Percentiles rank a stretch among this genome's conserved stretches.
These are phyloP conservation scores for Panzeria rudis DNA, from an alignment of 2,888 invertebrate species.

Conservation along the genomic window DNA sequence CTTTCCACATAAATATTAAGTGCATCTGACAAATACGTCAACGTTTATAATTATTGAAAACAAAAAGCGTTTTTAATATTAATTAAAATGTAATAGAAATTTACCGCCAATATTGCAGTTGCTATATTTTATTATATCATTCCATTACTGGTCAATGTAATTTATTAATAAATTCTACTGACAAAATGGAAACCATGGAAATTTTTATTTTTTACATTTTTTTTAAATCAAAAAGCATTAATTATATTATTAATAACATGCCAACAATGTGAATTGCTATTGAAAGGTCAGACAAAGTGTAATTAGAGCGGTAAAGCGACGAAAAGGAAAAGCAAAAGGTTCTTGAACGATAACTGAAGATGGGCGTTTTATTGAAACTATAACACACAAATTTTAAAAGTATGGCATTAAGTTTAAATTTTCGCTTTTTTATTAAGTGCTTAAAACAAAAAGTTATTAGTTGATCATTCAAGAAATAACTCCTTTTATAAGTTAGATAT, in stretches of 20 bases:
- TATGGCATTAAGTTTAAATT: neutral
- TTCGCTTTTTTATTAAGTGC: too few relatives aligned
- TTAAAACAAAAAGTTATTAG: too few relatives aligned
- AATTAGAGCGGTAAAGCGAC: conserved; percentile 22
- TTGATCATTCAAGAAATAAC: too few relatives aligned
- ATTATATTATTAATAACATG: conserved; percentile 25
- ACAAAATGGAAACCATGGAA: conserved; percentile 12
- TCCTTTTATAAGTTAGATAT: too few relatives aligned
- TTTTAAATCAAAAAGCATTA: conserved; percentile 20
- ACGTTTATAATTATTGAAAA: conserved; percentile 58
- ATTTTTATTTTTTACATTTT: neutral
- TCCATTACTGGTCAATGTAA: conserved; percentile 27
- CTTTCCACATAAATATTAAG: conserved; percentile 9
- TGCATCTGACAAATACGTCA: conserved; percentile 66
- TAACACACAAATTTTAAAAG: too few relatives aligned
- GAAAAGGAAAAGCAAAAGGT: neutral
- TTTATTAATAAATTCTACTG: conserved; percentile 29
- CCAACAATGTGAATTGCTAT: conserved; percentile 1
- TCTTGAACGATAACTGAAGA: neutral
- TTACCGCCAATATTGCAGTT: conserved; percentile 37
- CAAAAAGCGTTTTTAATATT: conserved; percentile 57
- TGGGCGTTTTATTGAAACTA: neutral
- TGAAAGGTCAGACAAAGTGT: conserved; percentile 23
- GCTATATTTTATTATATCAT: conserved; percentile 17
- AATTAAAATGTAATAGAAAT: conserved; percentile 62